Base-by-base conservation (phyloP, 2,888 invertebrate genomes). In the Eilema sororculum region DNA sequence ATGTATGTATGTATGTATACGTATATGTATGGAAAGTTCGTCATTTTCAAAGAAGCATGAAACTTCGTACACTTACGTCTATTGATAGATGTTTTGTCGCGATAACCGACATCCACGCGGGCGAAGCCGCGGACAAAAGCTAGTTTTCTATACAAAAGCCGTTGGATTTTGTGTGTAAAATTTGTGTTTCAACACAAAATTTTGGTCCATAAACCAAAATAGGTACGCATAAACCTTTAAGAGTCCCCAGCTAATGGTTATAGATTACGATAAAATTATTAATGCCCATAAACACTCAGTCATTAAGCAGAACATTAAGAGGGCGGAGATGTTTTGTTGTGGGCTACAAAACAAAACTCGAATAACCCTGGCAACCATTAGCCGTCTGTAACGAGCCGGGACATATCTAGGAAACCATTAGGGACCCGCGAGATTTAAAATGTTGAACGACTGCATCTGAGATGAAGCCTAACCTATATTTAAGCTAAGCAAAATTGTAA, bases 301-400 rank as follows among this genome's bases (percentile, higher is more conserved):
- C 86, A 88, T 90, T 90, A 89, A 83, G 81, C 81, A 82, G 81
- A 79, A 80, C 84, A 88, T 87, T 86, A 86, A 78, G 83, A 84
- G 81, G 84, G 83, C 72, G 77, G 77, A 72, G 74, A 75, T 80
- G 83, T 79, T 81, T 80, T 74, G 68, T 76, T 78, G 78, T 80
- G 78, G 80, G 63, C 71, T 67, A 80, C 79, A 80, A 80, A 85
- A 87, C 88, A 85, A 87, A 88, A 88, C 88, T 88, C 87, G 80
- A 87, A 87, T 86, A 88, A 88, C 89, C 87, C 80, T 78, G 78
- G 81, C 83, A 83, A 76, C 87, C 89, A 90, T 90, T 90, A 90
- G 80, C 79, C 78, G 78, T 79, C 74, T 78, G 78, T 87, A 86
- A 88, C 83, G 86, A 87, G 83, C 77, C 78, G 76, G 74, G 85